Percentiles rank a stretch among this genome's conserved stretches.
These are phyloP conservation scores for Plecotus auritus DNA, from an alignment of 2,113 vertebrate genomes.

Conservation along the genomic window DNA sequence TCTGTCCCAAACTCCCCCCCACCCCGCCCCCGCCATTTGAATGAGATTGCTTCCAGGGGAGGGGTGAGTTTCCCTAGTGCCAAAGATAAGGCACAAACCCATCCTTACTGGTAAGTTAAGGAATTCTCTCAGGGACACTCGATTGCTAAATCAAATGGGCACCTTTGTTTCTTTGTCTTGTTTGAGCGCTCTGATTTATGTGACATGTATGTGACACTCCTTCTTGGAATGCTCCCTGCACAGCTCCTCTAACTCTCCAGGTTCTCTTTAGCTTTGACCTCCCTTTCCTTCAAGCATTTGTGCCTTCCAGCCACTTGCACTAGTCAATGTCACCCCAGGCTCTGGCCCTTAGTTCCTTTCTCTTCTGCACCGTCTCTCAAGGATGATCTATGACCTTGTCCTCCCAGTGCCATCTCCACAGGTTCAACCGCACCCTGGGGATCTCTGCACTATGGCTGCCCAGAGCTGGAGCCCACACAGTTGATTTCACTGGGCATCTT, in stretches of 20 bases:
- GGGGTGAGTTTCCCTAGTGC: neutral
- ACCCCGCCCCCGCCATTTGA: neutral
- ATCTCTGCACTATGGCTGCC: neutral
- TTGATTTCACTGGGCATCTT: neutral
- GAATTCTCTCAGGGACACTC: neutral
- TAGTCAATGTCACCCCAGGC: neutral
- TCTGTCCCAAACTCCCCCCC: neutral
- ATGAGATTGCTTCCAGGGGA: neutral
- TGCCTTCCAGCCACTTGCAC: neutral
- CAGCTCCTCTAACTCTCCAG: neutral
- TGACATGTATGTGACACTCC: neutral
- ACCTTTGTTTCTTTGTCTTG: neutral
- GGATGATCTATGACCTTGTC: neutral
- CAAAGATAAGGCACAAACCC: neutral
- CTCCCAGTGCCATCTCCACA: neutral
- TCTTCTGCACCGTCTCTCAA: neutral
- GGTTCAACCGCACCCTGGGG: neutral
- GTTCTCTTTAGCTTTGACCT: neutral
- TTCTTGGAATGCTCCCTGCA: neutral
- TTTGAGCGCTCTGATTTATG: neutral
- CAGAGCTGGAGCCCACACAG: neutral
- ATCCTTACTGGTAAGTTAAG: neutral
- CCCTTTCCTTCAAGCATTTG: neutral
- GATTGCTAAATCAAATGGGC: neutral
- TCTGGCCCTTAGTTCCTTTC: no score